phyloP scores from a whole-genome alignment of 1,140 invertebrate genomes.

The Calephelis virginiensis region DNA sequence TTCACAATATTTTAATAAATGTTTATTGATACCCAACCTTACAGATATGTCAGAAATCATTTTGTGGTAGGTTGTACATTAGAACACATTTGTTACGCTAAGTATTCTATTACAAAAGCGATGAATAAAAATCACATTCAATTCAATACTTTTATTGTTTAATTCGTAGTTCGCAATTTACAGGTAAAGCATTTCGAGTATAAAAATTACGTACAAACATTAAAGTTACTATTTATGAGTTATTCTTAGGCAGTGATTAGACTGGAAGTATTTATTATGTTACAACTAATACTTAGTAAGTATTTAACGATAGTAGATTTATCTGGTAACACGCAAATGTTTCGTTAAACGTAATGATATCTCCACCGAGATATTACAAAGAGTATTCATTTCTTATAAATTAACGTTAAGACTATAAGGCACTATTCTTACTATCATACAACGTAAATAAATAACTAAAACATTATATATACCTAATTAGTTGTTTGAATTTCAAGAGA shows the following conservation, averaged over 20 bases:
- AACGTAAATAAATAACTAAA: conserved; percentile 77
- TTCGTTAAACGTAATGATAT: conserved; percentile 63
- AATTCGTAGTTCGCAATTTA: conserved; percentile 73
- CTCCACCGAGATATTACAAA: conserved; percentile 59
- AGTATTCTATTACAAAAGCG: conserved; percentile 32
- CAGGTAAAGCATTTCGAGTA: conserved; percentile 67
- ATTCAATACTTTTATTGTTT: conserved; percentile 65
- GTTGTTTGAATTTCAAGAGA: conserved; percentile 65
- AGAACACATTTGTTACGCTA: neutral
- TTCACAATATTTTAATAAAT: too few species aligned
- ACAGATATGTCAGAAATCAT: too few species aligned
- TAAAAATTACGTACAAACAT: conserved; percentile 49
- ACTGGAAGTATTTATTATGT: conserved; percentile 48
- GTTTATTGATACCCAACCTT: too few species aligned
- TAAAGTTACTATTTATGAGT: conserved; percentile 52
- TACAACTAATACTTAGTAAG: conserved; percentile 25
- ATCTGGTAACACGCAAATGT: conserved; percentile 66
- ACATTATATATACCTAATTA: conserved; percentile 68
- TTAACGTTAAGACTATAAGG: conserved; percentile 72
- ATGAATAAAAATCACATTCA: conserved; percentile 39
- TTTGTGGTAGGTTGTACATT: too few species aligned
- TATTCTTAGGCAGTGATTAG: conserved; percentile 69
- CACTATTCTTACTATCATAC: conserved; percentile 77
- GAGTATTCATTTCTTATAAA: conserved; percentile 63
- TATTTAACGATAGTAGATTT: conserved; percentile 25